Percentiles rank a stretch among this genome's conserved stretches.
phyloP scores from a whole-genome alignment of 2,797 vertebrate genomes.

The Carduelis carduelis region DNA sequence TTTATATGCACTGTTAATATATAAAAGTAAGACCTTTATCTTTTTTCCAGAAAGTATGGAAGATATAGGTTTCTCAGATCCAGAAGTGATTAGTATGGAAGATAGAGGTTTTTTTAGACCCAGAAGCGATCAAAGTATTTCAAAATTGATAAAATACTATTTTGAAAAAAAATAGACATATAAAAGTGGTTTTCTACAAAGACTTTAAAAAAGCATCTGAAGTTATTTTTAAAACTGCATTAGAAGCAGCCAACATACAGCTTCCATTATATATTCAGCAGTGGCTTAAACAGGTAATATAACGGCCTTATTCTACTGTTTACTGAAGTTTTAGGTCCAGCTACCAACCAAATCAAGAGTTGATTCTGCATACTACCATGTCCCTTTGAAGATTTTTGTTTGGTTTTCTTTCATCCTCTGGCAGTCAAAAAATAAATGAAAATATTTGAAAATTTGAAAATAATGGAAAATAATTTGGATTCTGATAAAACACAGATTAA shows the following conservation, averaged over 20 bases:
- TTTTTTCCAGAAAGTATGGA: background rate
- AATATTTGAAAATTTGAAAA: background rate
- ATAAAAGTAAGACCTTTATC: background rate
- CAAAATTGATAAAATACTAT: background rate
- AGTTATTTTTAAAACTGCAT: background rate
- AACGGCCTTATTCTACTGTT: background rate
- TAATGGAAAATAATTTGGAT: background rate
- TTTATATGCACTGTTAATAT: background rate
- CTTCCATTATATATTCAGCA: background rate
- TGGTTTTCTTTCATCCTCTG: background rate
- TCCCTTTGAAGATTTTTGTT: background rate
- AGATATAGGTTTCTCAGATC: background rate
- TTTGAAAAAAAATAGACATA: background rate
- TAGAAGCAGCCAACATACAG: background rate
- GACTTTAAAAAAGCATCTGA: background rate
- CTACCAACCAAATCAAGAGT: background rate
- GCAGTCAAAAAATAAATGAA: background rate
- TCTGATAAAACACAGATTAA: background rate
- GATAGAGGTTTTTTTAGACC: background rate
- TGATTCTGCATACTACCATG: background rate
- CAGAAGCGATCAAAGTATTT: background rate
- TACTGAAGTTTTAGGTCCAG: background rate
- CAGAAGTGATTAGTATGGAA: background rate
- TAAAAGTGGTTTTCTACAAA: background rate
- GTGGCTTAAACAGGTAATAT: background rate